Conservation (phyloP, 2,888 invertebrate species). For the Drosophila barbarae region DNA sequence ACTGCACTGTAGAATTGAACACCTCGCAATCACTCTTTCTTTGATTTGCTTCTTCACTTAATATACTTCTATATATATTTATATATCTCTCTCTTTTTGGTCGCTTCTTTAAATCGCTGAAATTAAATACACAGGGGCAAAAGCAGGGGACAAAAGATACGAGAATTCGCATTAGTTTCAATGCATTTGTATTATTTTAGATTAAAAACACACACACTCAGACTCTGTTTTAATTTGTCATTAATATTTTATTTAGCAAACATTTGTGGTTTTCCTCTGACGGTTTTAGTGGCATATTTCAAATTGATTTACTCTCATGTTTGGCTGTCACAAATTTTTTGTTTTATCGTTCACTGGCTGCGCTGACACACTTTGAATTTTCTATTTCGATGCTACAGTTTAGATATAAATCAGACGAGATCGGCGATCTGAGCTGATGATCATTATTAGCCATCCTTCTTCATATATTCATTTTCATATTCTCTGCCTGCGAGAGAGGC, state of each 20-base stretch:
- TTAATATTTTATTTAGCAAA: slow-evolving; percentile 45
- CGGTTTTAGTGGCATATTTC: slow-evolving; percentile 21
- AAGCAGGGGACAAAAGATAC: slow-evolving; percentile 22
- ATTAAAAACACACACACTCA: slow-evolving; percentile 1
- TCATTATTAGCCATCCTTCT: slow-evolving; percentile 53
- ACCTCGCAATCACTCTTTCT: slow-evolving; percentile 69
- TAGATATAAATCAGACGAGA: slow-evolving; percentile 41
- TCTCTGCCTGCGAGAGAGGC: slow-evolving; percentile 54
- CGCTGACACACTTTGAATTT: slow-evolving; percentile 39
- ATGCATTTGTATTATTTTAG: slow-evolving; percentile 5
- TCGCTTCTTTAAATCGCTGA: slow-evolving; percentile 73
- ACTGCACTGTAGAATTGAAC: slow-evolving; percentile 68
- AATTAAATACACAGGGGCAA: slow-evolving; percentile 55
- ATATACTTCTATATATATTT: slow-evolving; percentile 55
- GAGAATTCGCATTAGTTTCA: slow-evolving; percentile 31
- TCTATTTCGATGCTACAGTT: slow-evolving; percentile 19
- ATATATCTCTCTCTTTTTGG: slow-evolving; percentile 51
- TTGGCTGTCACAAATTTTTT: slow-evolving; percentile 31
- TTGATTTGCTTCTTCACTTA: slow-evolving; percentile 69
- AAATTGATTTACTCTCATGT: slow-evolving; percentile 38
- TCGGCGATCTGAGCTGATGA: slow-evolving; percentile 29
- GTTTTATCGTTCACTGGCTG: slow-evolving; percentile 31
- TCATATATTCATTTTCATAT: slow-evolving; percentile 65
- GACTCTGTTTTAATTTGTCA: slow-evolving; percentile 33
- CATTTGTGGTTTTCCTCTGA: slow-evolving; percentile 20